phyloP scores from a whole-genome alignment of 2,888 invertebrate species.

The Thalpophila matura region DNA sequence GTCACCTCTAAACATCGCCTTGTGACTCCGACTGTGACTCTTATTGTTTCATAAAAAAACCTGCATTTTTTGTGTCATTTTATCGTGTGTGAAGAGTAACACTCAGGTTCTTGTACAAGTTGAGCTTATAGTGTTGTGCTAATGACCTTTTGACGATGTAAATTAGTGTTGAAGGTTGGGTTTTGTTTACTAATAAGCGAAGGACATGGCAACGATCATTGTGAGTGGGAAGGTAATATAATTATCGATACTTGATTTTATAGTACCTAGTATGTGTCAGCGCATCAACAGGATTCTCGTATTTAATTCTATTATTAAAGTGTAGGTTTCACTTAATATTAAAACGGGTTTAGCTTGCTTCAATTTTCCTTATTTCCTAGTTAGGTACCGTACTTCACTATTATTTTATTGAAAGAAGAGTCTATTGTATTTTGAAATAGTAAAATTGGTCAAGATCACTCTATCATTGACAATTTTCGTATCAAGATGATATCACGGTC shows the following conservation, averaged over 20 bases:
- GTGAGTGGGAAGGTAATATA: slow-evolving; percentile 70
- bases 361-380: slow-evolving; percentile 22
- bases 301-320: slow-evolving; percentile 9
- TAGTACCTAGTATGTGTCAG: slow-evolving; percentile 1
- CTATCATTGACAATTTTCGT: slow-evolving; percentile 8
- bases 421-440: background rate
- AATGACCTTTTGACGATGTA: slow-evolving; percentile 61
- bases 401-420: background rate
- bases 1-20: slow-evolving; percentile 48
- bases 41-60: slow-evolving; percentile 23
- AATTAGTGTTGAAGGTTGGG: slow-evolving; percentile 59
- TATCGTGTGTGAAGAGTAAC: no score
- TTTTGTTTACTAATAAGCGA: slow-evolving; percentile 58
- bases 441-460: slow-evolving; percentile 13
- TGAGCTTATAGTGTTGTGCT: slow-evolving; percentile 27
- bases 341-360: slow-evolving; percentile 1
- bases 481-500: slow-evolving; percentile 19
- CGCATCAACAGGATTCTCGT: slow-evolving; percentile 10
- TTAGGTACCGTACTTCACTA: background rate
- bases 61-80: slow-evolving; percentile 3
- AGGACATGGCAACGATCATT: slow-evolving; percentile 67
- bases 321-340: slow-evolving; percentile 9
- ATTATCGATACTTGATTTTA: slow-evolving; percentile 35
- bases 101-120: slow-evolving; percentile 14
- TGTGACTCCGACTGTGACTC: slow-evolving; percentile 12